phyloP scores from a whole-genome alignment of 2,797 vertebrate species.

The Babyrousa celebensis region DNA sequence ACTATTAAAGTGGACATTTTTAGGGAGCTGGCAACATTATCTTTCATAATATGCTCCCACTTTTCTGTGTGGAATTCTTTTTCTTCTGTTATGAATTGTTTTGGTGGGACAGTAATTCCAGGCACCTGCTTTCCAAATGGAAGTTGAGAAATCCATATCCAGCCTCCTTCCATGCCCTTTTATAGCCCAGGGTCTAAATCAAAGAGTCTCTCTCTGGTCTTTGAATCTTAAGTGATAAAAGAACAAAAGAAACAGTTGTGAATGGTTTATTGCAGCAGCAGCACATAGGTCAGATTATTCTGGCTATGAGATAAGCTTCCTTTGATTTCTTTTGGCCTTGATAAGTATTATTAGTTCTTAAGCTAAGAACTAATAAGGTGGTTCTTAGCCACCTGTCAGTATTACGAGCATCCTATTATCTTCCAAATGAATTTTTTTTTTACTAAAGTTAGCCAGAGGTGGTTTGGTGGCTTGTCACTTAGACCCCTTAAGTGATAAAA shows the following conservation, averaged over 20 bases:
- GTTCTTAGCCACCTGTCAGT: not conserved
- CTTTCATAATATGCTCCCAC: not conserved
- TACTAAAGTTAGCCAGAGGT: not conserved
- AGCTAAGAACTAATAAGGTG: too few relatives aligned
- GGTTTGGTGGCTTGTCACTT: not conserved
- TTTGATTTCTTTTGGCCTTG: not conserved
- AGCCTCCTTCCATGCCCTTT: not conserved
- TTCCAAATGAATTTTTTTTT: slow-evolving; percentile 31
- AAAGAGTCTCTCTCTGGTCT: not conserved
- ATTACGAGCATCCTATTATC: not conserved
- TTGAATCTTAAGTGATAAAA: not conserved
- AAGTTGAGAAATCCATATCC: not conserved
- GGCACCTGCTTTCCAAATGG: not conserved
- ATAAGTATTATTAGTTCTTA: not conserved
- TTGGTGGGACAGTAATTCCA: not conserved
- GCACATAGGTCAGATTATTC: not conserved
- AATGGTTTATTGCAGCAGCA: not conserved
- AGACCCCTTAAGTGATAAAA: not conserved
- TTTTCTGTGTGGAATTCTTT: not conserved
- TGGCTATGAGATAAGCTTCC: not conserved
- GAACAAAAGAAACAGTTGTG: not conserved
- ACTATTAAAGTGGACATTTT: not conserved
- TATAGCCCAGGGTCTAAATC: not conserved
- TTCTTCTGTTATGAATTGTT: not conserved
- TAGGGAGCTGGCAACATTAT: not conserved